These are phyloP conservation scores for Salvelinus alpinus DNA, from an alignment of 2,113 vertebrate genomes.

Conservation along the genomic window DNA sequence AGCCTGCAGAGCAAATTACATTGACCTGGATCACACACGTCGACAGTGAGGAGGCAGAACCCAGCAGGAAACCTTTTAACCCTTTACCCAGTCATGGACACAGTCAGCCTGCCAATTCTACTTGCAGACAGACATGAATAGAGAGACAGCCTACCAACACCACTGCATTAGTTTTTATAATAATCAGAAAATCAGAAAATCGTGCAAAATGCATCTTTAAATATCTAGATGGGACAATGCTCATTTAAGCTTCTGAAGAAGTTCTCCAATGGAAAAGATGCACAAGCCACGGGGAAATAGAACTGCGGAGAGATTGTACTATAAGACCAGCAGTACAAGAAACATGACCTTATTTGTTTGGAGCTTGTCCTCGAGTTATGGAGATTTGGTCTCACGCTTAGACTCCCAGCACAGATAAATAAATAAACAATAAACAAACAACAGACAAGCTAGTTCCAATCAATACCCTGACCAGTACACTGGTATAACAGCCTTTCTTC, in stretches of 20 bases:
- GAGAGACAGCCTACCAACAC: background rate
- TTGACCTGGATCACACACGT: constrained; percentile 57
- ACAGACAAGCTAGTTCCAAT: constrained; percentile 39
- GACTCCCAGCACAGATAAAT: constrained; percentile 31
- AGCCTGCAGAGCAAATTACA: constrained; percentile 57
- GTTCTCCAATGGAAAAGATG: background rate
- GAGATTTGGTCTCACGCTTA: constrained; percentile 30
- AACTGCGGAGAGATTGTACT: too few species aligned
- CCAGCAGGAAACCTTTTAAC: constrained; percentile 39
- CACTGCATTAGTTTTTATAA: too few species aligned
- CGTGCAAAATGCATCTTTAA: too few species aligned
- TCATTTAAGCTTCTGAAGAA: background rate
- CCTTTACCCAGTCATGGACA: constrained; percentile 38
- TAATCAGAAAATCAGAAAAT: too few species aligned
- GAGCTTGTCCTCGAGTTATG: constrained; percentile 31
- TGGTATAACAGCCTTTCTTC: constrained; percentile 32
- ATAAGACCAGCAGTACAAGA: constrained; percentile 1
- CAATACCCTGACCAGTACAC: constrained; percentile 43
- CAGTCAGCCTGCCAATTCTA: constrained; percentile 31
- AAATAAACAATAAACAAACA: constrained; percentile 39
- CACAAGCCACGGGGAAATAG: too few species aligned
- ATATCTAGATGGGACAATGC: too few species aligned
- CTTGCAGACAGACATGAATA: constrained; percentile 14
- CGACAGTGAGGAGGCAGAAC: constrained; percentile 44
- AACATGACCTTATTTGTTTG: constrained; percentile 20